phyloP scores from a whole-genome alignment of 1,140 invertebrate genomes.

The Bemisia tabaci region DNA sequence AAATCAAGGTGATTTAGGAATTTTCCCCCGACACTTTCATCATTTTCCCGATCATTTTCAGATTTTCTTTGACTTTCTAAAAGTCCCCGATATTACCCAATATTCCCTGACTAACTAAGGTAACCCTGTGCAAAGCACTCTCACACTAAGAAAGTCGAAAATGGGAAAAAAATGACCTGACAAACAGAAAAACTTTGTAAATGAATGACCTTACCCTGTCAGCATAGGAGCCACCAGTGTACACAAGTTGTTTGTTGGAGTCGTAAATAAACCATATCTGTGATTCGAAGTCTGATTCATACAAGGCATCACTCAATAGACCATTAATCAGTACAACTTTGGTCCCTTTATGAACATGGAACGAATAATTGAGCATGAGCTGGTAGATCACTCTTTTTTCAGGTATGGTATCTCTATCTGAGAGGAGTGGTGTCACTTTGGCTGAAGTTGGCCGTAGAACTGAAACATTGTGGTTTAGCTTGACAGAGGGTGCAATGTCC shows the following conservation, averaged over 20 bases:
- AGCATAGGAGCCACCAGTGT: slow-evolving; percentile 78
- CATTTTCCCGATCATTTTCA: too few relatives aligned
- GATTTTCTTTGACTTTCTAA: too few relatives aligned
- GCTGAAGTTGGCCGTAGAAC: slow-evolving; percentile 66
- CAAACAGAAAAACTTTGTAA: too few relatives aligned
- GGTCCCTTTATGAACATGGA: slow-evolving; percentile 63
- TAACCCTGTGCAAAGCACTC: too few relatives aligned
- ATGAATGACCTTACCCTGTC: slow-evolving; percentile 25
- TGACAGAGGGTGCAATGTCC: slow-evolving; percentile 60
- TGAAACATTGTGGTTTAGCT: slow-evolving; percentile 63
- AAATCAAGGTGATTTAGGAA: too few relatives aligned
- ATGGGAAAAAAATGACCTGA: too few relatives aligned
- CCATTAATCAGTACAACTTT: slow-evolving; percentile 71
- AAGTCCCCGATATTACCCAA: too few relatives aligned
- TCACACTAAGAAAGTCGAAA: too few relatives aligned
- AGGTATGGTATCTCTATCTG: slow-evolving; percentile 64
- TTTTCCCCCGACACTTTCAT: too few relatives aligned
- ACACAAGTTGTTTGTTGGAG: slow-evolving; percentile 74
- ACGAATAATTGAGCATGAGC: slow-evolving; percentile 69
- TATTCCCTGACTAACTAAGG: too few relatives aligned
- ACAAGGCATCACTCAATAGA: slow-evolving; percentile 70
- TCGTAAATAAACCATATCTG: slow-evolving; percentile 95
- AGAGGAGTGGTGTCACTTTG: slow-evolving; percentile 58
- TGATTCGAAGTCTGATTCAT: slow-evolving; percentile 89
- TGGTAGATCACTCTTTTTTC: slow-evolving; percentile 79